These are phyloP conservation scores for Thecocarcelia acutangulata DNA, from an alignment of 2,888 invertebrate species.

Conservation along the genomic window DNA sequence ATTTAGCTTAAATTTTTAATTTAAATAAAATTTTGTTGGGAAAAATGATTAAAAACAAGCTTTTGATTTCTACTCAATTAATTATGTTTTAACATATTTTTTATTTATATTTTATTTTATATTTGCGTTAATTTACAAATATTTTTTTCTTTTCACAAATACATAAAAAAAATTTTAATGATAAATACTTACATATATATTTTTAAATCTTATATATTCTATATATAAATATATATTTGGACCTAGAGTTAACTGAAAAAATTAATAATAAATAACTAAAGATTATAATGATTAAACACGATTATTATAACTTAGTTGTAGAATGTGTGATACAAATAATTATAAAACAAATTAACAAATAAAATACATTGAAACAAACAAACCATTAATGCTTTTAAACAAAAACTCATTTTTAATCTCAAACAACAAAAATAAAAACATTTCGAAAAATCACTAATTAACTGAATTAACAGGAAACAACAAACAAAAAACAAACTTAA, in stretches of 20 bases:
- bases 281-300: constrained; percentile 69
- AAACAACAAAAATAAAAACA: constrained; percentile 27
- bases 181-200: constrained; percentile 53
- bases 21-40: too few relatives aligned
- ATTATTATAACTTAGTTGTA: constrained; percentile 71
- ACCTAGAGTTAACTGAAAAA: constrained; percentile 67
- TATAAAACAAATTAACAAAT: constrained; percentile 44
- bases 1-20: too few relatives aligned
- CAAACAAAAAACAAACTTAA: constrained; percentile 38
- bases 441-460: constrained; percentile 32
- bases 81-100: too few relatives aligned
- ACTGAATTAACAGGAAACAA: constrained; percentile 36
- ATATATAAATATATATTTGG: constrained; percentile 65
- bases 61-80: too few relatives aligned
- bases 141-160: not conserved
- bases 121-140: too few relatives aligned
- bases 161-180: constrained; percentile 31
- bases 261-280: constrained; percentile 50
- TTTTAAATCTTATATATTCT: constrained; percentile 55
- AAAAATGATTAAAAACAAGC: too few relatives aligned
- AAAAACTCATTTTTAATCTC: constrained; percentile 59
- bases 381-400: constrained; percentile 61
- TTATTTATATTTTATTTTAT: too few relatives aligned
- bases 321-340: constrained; percentile 67
- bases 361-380: constrained; percentile 43